Conservation (phyloP, 37 sponge, comb jelly and placozoan genomes). For the Hexactinellida sp. region DNA sequence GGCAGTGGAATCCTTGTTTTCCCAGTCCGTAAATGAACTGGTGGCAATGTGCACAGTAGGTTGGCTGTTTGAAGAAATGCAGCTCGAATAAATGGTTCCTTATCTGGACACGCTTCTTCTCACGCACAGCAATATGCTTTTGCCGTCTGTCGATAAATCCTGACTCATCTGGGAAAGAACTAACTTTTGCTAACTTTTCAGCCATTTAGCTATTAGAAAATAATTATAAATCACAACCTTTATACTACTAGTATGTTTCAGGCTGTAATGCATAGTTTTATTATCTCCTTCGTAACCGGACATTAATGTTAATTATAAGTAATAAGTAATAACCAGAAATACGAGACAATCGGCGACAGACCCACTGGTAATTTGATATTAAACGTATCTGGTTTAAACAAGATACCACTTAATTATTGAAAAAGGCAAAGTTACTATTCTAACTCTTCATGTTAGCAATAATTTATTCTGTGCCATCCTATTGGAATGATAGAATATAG, state of each 20-base stretch:
- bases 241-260: too few relatives aligned
- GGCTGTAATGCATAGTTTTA: neutral
- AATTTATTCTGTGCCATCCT: too few relatives aligned
- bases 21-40: neutral
- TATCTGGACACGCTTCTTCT: neutral
- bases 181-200: neutral
- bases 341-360: too few relatives aligned
- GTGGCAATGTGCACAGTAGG: neutral
- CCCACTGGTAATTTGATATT: too few relatives aligned
- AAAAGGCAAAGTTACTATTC: too few relatives aligned
- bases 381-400: too few relatives aligned
- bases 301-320: too few relatives aligned
- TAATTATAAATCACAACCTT: neutral
- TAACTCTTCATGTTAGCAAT: too few relatives aligned
- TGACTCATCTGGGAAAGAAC: neutral
- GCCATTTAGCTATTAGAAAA: neutral
- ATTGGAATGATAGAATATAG: too few relatives aligned
- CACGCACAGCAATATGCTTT: neutral
- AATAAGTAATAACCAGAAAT: too few relatives aligned
- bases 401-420: too few relatives aligned
- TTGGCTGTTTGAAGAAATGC: conserved; percentile 14
- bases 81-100: neutral
- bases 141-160: neutral
- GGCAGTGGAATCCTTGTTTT: neutral
- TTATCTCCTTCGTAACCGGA: too few relatives aligned